Base-by-base conservation (phyloP, 2,113 vertebrate genomes). In the Myiagra hebetior region DNA sequence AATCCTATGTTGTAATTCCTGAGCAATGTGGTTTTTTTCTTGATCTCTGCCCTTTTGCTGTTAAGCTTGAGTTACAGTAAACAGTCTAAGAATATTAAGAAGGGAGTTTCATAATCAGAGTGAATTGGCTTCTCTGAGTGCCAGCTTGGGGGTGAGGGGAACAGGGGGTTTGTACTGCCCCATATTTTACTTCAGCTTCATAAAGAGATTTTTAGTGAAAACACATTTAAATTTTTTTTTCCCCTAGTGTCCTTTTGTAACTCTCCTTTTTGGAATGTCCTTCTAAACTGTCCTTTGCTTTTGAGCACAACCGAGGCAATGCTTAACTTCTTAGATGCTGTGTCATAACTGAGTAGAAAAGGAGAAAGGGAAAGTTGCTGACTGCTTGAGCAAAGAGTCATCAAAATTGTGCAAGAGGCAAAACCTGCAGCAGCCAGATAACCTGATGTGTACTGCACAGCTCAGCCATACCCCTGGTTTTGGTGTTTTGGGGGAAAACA, bases 81-180 rank as follows among this genome's bases (percentile, higher is more conserved):
- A 94, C 93, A 93, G 83, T 80, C 73, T 33, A 85, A 87, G 93
- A 96, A 94, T 96, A 89, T 92, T 93, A 96, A 94, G 39, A 87
- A 86, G 95, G 93, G 68, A 73, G 91, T 96, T 97, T 96, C 91
- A 96, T 95, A 92, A 94, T 85, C 73, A 15, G 65, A 91, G 27
- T 78, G 52, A 95, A 89, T 72, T 91, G 76, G 44, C 49, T 92
- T 53, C n/a, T 93, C 57, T 87, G 64, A 91, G 31, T 68, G 39
- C 37, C 63, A 30, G 23, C 26, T 53, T 85, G 13, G 4, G 10
- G n/a, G 6, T 14, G 42, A 33, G n/a, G n/a, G 35, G 35, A 50
- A 17, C 13, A 15, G 11, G 15, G 53, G 12, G 0, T 39, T 88
- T 52, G 27, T 73, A 52, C n/a, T 86, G 27, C 22, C 33, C 10